Evolutionary conservation across 2,797 vertebrate species (phyloP).

Genomic region (Ctenosaura bakeri): DNA sequence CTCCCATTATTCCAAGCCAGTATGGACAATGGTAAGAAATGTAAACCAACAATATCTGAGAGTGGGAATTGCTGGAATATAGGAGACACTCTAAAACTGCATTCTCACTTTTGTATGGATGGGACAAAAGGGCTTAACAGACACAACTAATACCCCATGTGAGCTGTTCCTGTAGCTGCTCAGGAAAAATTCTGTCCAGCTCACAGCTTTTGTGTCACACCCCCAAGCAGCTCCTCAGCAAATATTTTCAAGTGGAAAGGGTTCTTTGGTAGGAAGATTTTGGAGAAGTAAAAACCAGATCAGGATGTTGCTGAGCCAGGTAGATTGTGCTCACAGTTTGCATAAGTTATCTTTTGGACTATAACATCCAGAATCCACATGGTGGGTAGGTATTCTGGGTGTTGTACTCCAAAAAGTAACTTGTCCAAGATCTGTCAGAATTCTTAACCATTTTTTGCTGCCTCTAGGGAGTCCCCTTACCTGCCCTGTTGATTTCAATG

Average conservation of each 20-base stretch:
- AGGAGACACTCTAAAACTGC: not conserved
- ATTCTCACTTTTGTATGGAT: not conserved
- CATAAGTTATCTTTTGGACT: too few relatives aligned
- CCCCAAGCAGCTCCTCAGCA: not conserved
- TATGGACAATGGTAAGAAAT: not conserved
- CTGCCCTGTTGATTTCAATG: constrained; percentile 94
- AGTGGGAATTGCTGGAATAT: not conserved
- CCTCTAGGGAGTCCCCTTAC: constrained; percentile 67
- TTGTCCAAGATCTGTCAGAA: too few relatives aligned
- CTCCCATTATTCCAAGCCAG: not conserved
- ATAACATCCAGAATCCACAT: too few relatives aligned
- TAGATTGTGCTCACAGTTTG: not conserved
- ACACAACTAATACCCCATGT: not conserved
- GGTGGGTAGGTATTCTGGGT: too few relatives aligned
- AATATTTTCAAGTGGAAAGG: not conserved
- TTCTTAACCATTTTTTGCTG: constrained; percentile 26
- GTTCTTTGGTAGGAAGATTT: not conserved
- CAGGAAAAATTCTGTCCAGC: not conserved
- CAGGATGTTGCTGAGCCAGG: not conserved
- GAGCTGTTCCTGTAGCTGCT: not conserved
- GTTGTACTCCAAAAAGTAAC: too few relatives aligned
- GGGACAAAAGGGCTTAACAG: too few relatives aligned
- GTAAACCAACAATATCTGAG: not conserved
- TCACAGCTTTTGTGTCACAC: not conserved
- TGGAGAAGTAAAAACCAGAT: not conserved